Conservation (phyloP, 2,797 vertebrate genomes). For the Pseudomugil tenellus region DNA sequence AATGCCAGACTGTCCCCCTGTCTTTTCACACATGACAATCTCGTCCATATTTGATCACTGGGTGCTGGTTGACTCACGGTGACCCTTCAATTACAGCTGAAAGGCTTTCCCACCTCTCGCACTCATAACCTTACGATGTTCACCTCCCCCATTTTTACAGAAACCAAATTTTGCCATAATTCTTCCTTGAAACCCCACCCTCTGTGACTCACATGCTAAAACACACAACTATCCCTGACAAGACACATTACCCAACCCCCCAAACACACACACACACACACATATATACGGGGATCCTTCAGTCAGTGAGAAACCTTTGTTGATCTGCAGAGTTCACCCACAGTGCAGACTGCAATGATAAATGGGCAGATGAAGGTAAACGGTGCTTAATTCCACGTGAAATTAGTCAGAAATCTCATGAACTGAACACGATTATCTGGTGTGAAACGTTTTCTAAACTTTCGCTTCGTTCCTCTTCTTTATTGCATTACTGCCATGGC, state of each 20-base stretch:
- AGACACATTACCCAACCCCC: conserved; percentile 53
- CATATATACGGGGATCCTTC: conserved; percentile 43
- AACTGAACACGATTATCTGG: conserved; percentile 48
- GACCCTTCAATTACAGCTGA: conserved; percentile 67
- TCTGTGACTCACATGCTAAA: conserved; percentile 37
- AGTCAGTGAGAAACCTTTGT: conserved; percentile 50
- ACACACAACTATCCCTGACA: conserved; percentile 51
- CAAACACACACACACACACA: too few relatives aligned
- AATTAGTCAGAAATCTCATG: conserved; percentile 46
- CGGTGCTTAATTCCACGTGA: conserved; percentile 4
- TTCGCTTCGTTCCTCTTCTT: conserved; percentile 43
- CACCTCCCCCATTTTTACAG: conserved; percentile 37
- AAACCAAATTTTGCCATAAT: conserved; percentile 55
- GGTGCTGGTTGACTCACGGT: conserved; percentile 44
- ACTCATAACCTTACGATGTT: conserved; percentile 42
- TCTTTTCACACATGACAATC: conserved; percentile 33
- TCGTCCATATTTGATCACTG: conserved; percentile 47
- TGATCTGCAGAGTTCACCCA: conserved; percentile 60
- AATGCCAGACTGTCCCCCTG: conserved; percentile 13
- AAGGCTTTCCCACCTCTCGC: conserved; percentile 42
- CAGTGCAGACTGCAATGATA: conserved; percentile 61
- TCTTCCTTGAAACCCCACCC: conserved; percentile 62
- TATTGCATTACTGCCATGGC: conserved; percentile 40
- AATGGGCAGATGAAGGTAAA: conserved; percentile 27
- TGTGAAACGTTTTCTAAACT: conserved; percentile 45